Evolutionary conservation across 2,797 vertebrate species (phyloP), one percentile per base, ranked within the genome.

Genomic region (Amphiprion clarkii): DNA sequence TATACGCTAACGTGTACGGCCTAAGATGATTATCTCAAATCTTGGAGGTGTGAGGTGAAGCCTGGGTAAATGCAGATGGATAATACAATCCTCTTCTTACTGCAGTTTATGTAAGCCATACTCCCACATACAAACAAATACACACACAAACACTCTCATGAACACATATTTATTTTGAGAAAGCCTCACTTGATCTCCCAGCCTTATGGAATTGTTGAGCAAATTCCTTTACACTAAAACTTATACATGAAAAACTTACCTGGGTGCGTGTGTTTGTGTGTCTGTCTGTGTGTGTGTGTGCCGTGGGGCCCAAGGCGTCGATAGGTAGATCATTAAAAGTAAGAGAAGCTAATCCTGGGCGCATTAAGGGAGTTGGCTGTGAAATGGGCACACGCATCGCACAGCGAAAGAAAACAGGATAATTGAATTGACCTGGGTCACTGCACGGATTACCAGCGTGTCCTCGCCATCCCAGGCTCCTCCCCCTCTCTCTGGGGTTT

Each of bases 271-370:
- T 74, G 54, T 72, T 54, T 73, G 78, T 49, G 19, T 67, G 51
- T 74, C 49, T 72, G 51, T 51, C 11, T 42, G 57, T 67, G 49
- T 81, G 68, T 79, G 76, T 57, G 69, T n/a, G 74, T 27, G 57
- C 69, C 70, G 78, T 71, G 70, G 83, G 87, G 88, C 89, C 90
- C 92, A 92, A 89, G 91, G 93, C 92, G 89, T 93, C 90, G 88
- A 94, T 94, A 94, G 94, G 93, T 95, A 95, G 93, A 95, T 95
- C 94, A 95, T 95, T 95, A 95, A 95, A 95, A 95, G 93, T 95
- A 94, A 95, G 93, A 94, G 92, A 95, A 93, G 93, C 92, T 95
- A 95, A 95, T 96, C 95, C 94, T 94, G 90, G 90, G 93, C 86
- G 95, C 90, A 95, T 96, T 94, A 93, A 94, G 92, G 91, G 93